These are phyloP conservation scores for Teleiodes luculella DNA, from an alignment of 2,888 invertebrate species.

Conservation along the genomic window DNA sequence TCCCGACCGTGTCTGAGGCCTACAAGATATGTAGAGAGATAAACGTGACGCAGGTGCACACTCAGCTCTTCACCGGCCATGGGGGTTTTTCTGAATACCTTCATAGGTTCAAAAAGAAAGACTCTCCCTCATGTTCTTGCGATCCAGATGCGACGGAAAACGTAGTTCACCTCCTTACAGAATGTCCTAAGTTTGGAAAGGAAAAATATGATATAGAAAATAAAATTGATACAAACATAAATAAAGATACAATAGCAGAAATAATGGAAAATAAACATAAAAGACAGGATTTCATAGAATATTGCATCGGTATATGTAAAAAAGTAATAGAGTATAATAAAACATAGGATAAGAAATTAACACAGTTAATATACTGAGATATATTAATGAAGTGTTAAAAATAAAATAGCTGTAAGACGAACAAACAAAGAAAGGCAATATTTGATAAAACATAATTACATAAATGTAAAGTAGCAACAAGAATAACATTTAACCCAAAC, in stretches of 20 bases:
- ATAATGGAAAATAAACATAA: background rate
- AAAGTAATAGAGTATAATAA: background rate
- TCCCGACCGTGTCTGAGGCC: background rate
- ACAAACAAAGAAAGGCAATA: too few species aligned
- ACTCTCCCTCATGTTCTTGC: constrained; percentile 18
- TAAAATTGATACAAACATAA: background rate
- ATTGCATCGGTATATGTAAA: background rate
- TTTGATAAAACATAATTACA: too few species aligned
- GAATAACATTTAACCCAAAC: too few species aligned
- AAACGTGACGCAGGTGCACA: background rate
- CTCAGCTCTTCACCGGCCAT: constrained; percentile 8
- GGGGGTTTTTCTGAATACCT: constrained; percentile 11
- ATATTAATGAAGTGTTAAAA: too few species aligned
- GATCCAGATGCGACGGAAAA: background rate
- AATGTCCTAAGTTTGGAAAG: background rate
- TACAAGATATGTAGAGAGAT: background rate
- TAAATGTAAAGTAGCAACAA: too few species aligned
- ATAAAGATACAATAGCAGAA: background rate
- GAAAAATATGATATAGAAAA: background rate
- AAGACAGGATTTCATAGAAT: background rate
- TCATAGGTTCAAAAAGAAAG: constrained; percentile 4
- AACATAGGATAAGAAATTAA: background rate
- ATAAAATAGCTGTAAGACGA: too few species aligned
- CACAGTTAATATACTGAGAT: too few species aligned
- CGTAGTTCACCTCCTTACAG: background rate